Percentiles rank a stretch among this genome's conserved stretches.
These are phyloP conservation scores for Drosophila orosa DNA, from an alignment of 1,140 invertebrate species.

Conservation along the genomic window DNA sequence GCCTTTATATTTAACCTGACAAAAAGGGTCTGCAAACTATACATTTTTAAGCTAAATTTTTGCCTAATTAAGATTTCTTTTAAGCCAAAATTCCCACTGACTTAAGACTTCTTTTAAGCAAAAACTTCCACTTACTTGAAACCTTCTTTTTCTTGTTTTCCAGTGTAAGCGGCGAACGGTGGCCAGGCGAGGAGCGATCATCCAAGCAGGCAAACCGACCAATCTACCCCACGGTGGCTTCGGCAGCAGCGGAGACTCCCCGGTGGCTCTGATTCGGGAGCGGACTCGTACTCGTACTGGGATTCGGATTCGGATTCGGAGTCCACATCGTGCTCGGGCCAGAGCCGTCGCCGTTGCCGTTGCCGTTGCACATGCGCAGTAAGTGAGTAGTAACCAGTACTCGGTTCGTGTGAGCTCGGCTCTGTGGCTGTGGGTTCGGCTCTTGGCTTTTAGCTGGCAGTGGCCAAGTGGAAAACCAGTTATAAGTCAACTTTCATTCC, in stretches of 20 bases:
- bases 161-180: conserved; percentile 27
- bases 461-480: conserved; percentile 68
- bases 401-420: background rate
- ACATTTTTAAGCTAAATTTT: background rate
- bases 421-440: conserved; percentile 1
- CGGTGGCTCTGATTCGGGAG: conserved; percentile 16
- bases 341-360: conserved; percentile 9
- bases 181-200: conserved; percentile 14
- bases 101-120: too few species aligned
- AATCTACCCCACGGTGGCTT: conserved; percentile 63
- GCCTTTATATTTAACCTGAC: too few species aligned
- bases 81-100: too few species aligned
- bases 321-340: conserved; percentile 22
- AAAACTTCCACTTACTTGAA: background rate
- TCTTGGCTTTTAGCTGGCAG: background rate
- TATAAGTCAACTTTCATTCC: conserved; percentile 84
- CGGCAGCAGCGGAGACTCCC: conserved; percentile 4
- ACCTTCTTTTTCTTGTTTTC: background rate
- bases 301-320: conserved; percentile 9
- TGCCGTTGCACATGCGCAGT: conserved; percentile 62
- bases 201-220: conserved; percentile 35
- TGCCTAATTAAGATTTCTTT: too few species aligned
- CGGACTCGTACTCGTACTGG: conserved; percentile 5
- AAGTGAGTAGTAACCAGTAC: background rate
- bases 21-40: background rate